phyloP scores from a whole-genome alignment of 2,113 vertebrate genomes.

The Athene noctua region DNA sequence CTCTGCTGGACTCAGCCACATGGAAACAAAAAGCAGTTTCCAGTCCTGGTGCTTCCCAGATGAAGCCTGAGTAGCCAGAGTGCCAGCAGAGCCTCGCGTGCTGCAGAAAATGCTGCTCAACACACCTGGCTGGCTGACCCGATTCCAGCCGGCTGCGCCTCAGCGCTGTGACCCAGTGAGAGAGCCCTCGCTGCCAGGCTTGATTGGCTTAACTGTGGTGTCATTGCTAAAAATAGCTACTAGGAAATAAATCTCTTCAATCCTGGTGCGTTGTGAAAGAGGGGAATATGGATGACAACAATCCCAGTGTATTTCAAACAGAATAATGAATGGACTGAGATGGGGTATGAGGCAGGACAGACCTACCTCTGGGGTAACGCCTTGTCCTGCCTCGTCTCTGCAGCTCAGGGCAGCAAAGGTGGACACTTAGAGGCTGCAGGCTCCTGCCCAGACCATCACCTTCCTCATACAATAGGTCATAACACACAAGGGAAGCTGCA shows the following conservation, averaged over 20 bases:
- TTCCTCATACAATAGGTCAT: not conserved
- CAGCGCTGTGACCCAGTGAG: not conserved
- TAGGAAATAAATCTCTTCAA: not conserved
- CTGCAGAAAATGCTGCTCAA: accelerated
- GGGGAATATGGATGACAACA: not conserved
- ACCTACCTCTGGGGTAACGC: not conserved
- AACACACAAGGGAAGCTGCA: not conserved
- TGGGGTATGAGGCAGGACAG: not conserved
- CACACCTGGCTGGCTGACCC: accelerated
- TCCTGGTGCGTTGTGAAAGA: not conserved
- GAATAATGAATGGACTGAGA: accelerated
- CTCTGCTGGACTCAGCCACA: not conserved
- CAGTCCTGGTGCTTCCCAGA: not conserved
- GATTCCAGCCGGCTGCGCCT: not conserved
- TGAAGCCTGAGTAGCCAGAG: accelerated
- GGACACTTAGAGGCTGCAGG: accelerated
- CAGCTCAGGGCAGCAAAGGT: accelerated
- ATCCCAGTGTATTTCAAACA: not conserved
- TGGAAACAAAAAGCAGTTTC: not conserved
- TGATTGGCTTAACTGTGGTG: not conserved
- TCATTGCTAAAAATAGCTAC: not conserved
- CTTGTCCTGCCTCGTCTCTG: not conserved
- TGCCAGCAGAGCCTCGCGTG: accelerated
- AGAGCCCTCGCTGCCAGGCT: not conserved
- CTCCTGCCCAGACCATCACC: not conserved